Evolutionary conservation across 2,888 invertebrate genomes (phyloP), one percentile per base, ranked within the genome.

Genomic region (Frankliniella fusca): DNA sequence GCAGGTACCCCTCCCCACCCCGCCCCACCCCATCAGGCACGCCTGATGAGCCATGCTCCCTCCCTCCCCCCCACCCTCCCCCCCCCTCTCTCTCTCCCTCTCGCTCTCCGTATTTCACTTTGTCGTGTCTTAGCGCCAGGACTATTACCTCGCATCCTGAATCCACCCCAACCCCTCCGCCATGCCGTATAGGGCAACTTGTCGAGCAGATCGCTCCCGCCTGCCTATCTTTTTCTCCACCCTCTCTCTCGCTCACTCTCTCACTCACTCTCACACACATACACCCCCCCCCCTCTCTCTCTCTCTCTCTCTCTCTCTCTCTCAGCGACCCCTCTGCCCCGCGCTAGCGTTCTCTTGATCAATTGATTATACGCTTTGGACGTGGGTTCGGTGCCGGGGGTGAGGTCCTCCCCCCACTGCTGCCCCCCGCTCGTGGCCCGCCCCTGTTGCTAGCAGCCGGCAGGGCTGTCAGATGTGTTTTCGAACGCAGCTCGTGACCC

Each of bases 331-430:
- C 54, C 0, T 20, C 15, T 12, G 15, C 54, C 54, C 54, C 54
- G 54, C 38, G 38, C 38, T 5, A 38, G 38, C 38, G 38, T 38
- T 5, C 38, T 38, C 38, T 15, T 54, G 18, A 76, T 76, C 70
- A 76, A 76, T 76, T 76, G 70, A 76, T 76, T 76, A 76, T 23
- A 76, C 70, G 70, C 38, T 38, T 38, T 38, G 38, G 70, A 27
- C 23, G 70, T 76, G 23, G 23, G 27, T 23, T 76, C 70, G 9
- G 38, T 5, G 27, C 23, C 27, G 70, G 27, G 70, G 12, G 23
- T 23, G 23, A 23, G 23, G 23, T 9, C 70, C 10, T 27, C 0
- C 11, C 27, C 10, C 23, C 23, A 12, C 70, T 10, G 11, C 27
- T 12, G 12, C 70, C 70, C 23, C 27, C 12, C 23, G 3, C 70